These are phyloP conservation scores for Panzeria rudis DNA, from an alignment of 2,888 invertebrate species.

Conservation along the genomic window DNA sequence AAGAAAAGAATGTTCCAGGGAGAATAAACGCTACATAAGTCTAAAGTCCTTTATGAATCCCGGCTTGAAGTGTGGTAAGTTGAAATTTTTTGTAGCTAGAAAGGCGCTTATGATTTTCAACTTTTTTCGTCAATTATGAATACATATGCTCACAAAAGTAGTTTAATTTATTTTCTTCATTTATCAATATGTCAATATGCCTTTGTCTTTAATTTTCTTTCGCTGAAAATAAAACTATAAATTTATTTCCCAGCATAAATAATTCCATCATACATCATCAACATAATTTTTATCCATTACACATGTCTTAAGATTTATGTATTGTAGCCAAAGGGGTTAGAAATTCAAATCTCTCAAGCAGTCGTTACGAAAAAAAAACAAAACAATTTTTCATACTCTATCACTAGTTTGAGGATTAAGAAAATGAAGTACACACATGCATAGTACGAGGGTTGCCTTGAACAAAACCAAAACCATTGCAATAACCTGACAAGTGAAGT, in stretches of 20 bases:
- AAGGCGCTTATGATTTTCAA: not conserved
- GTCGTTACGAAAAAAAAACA: not conserved
- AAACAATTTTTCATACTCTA: constrained; percentile 43
- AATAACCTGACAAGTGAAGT: no score
- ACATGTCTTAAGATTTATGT: constrained; percentile 18
- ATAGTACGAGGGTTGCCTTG: not conserved
- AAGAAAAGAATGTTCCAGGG: no score
- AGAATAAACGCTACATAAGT: no score
- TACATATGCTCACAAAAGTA: not conserved
- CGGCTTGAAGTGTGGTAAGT: not conserved
- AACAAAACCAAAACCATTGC: no score
- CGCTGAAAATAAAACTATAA: not conserved
- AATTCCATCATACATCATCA: constrained; percentile 7
- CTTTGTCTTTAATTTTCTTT: not conserved
- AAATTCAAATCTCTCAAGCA: not conserved
- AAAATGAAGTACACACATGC: not conserved
- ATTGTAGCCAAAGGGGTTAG: not conserved
- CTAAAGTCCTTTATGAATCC: not conserved
- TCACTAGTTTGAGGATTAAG: constrained; percentile 9
- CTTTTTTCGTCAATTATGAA: not conserved
- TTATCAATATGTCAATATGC: not conserved
- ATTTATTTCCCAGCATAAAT: constrained; percentile 3
- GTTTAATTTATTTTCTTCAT: not conserved
- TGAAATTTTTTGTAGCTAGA: not conserved
- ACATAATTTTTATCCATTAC: constrained; percentile 6